Evolutionary conservation across 2,888 invertebrate genomes (phyloP).

Genomic region (Diarsia brunnea): DNA sequence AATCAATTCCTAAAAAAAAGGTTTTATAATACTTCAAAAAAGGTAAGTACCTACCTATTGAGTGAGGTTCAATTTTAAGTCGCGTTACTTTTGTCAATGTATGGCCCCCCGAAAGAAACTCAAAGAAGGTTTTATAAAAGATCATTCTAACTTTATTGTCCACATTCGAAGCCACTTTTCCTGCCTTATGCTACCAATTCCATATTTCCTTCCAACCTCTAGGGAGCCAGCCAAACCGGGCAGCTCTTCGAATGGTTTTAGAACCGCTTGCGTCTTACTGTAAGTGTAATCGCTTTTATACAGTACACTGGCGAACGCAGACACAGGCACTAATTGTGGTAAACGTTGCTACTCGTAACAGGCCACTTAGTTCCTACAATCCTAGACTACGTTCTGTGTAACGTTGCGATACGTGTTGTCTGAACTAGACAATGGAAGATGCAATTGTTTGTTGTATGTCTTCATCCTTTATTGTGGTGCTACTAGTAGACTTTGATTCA

Average conservation of each 20-base stretch:
- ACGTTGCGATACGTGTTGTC: conserved; percentile 17
- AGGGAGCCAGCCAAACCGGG: conserved; percentile 14
- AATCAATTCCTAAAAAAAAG: neutral
- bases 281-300: conserved; percentile 58
- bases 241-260: conserved; percentile 34
- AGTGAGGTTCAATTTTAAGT: neutral
- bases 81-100: neutral
- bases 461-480: neutral
- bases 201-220: conserved; percentile 15
- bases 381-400: conserved; percentile 13
- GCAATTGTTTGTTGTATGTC: neutral
- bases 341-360: conserved; percentile 50
- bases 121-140: conserved; percentile 7
- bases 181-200: conserved; percentile 10
- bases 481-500: neutral
- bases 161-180: conserved; percentile 7
- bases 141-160: neutral
- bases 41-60: neutral
- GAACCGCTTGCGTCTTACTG: conserved; percentile 42
- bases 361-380: conserved; percentile 52
- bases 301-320: conserved; percentile 38
- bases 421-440: conserved; percentile 10
- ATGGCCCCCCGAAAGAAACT: neutral
- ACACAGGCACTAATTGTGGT: conserved; percentile 61
- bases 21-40: neutral